Evolutionary conservation across 2,113 vertebrate genomes (phyloP), one percentile per base, ranked within the genome.

Genomic region (Pogona vitticeps): DNA sequence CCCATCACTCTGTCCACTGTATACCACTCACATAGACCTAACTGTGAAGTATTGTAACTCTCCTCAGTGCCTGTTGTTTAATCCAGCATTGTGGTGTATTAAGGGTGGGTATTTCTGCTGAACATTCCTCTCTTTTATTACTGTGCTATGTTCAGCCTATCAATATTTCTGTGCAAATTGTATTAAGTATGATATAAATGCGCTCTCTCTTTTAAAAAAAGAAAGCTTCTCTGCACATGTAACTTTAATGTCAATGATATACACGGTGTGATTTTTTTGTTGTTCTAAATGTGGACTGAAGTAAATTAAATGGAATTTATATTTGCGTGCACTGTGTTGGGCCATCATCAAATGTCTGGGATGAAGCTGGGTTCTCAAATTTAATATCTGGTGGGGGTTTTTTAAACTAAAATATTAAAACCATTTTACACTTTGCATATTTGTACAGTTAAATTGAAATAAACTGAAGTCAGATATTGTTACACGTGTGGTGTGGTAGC

Each of bases 381-480:
- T 87, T 84, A 36, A 89, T 93, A 93, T 82, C 87, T 91, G 46
- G 46, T 52, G n/a, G n/a, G n/a, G n/a, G 77, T 91, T 90, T 92
- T 93, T 93, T 88, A 90, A 87, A 94, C 93, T 87, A 90, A 87
- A 94, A 92, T 91, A 89, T 82, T 93, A 84, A 95, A 92, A 93
- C 92, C 0, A 76, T 95, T 95, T 96, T 94, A 94, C 89, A 92
- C 86, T 89, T 94, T 91, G 91, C 90, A 89, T 95, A 93, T 96
- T 96, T 95, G 94, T 96, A 94, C 94, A 94, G 88, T 94, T 95
- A 95, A 93, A 86, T 89, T 94, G 93, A 96, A 96, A 96, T 96
- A 95, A 96, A 96, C 81, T 76, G 90, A 95, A 93, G 94, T 87
- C 82, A 88, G 87, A 88, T 82, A 87, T 94, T 90, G 0, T 21